Conservation (phyloP, 2,113 vertebrate genomes). For the Rhinolophus ferrumequinum region DNA sequence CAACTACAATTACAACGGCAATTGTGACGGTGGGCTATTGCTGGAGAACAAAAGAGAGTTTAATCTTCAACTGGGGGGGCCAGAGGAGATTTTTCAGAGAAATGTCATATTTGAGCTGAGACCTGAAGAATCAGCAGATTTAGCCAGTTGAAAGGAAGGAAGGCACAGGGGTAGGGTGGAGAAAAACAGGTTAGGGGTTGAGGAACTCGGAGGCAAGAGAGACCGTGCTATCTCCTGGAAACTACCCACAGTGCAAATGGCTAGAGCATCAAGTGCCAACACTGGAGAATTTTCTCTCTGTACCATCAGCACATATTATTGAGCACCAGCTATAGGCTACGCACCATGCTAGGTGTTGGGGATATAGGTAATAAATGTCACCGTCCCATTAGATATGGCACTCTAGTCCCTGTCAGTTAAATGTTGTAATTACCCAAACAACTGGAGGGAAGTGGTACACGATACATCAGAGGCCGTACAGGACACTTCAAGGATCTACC, state of each 20-base stretch:
- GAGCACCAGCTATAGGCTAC: background rate
- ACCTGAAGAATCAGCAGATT: background rate
- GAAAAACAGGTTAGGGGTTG: background rate
- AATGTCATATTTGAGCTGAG: background rate
- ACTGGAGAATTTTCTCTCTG: background rate
- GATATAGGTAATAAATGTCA: background rate
- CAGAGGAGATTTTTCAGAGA: background rate
- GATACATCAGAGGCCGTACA: background rate
- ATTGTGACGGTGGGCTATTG: background rate
- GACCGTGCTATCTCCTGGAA: background rate
- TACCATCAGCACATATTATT: background rate
- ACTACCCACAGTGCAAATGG: background rate
- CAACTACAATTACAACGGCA: background rate
- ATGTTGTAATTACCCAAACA: background rate
- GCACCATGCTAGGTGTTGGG: background rate
- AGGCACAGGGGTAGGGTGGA: background rate
- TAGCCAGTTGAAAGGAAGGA: background rate
- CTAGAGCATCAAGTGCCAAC: background rate
- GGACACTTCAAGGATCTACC: background rate
- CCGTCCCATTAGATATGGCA: background rate
- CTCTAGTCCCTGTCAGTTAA: background rate
- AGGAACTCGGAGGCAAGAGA: background rate
- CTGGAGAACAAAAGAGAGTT: background rate
- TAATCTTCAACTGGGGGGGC: background rate
- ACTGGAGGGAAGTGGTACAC: background rate